Conservation (phyloP, 2,888 invertebrate species). For the Eristalis tenax region DNA sequence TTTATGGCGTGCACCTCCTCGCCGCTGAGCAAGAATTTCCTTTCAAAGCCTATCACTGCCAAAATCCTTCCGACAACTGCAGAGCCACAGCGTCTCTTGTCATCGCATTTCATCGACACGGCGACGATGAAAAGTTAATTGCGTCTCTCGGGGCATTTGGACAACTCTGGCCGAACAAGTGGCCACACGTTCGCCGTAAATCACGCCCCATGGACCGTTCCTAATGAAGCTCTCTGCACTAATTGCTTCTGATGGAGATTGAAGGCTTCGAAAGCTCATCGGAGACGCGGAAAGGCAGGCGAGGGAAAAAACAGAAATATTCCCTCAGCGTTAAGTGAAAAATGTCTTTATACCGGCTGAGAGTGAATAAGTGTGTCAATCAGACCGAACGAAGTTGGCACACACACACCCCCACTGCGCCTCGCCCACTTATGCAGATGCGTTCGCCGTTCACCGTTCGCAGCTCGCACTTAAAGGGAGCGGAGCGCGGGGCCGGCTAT, state of each 20-base stretch:
- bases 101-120: background rate
- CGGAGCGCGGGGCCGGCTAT: constrained; percentile 9
- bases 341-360: constrained; percentile 13
- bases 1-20: no score
- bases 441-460: background rate
- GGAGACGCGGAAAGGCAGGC: no score
- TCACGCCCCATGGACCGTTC: background rate
- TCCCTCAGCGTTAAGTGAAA: constrained; percentile 29
- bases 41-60: no score
- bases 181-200: constrained; percentile 21
- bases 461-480: constrained; percentile 43
- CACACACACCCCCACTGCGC: constrained; percentile 38
- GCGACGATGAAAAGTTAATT: background rate
- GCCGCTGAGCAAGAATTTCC: no score
- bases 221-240: constrained; percentile 3
- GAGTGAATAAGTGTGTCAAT: constrained; percentile 38
- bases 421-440: constrained; percentile 34
- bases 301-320: background rate
- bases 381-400: constrained; percentile 10
- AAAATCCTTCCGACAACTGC: background rate
- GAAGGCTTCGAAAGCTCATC: background rate
- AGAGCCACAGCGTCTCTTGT: background rate
- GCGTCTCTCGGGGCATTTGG: constrained; percentile 4
- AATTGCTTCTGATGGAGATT: constrained; percentile 18
- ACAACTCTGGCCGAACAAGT: constrained; percentile 18